Evolutionary conservation across 2,888 invertebrate species (phyloP).

Genomic region (Leptogaster cylindrica): DNA sequence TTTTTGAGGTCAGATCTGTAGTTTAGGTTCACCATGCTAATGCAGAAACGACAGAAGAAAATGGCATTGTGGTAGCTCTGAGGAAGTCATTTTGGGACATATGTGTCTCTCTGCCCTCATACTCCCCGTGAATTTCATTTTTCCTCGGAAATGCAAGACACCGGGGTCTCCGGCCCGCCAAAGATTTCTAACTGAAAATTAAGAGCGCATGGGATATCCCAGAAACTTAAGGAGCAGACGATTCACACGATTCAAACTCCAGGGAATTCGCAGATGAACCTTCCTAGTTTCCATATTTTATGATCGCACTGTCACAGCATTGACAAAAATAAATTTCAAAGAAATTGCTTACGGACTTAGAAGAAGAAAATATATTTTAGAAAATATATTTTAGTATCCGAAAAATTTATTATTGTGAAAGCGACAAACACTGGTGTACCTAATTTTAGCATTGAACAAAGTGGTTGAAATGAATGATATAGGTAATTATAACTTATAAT

Average conservation of each 20-base stretch:
- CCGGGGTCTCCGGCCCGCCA: neutral
- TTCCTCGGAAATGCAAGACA: too few relatives aligned
- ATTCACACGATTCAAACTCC: conserved; percentile 36
- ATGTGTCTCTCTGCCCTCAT: neutral
- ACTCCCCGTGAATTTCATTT: too few relatives aligned
- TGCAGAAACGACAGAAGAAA: too few relatives aligned
- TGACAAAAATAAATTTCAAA: conserved; percentile 28
- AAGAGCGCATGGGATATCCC: conserved; percentile 33
- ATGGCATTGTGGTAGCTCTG: too few relatives aligned
- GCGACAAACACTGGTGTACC: too few relatives aligned
- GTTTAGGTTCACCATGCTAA: conserved; percentile 22
- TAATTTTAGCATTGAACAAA: too few relatives aligned
- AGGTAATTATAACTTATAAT: too few relatives aligned
- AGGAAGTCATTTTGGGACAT: conserved; percentile 20
- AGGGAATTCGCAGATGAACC: conserved; percentile 37
- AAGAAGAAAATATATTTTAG: too few relatives aligned
- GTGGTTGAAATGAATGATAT: too few relatives aligned
- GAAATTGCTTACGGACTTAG: conserved; percentile 30
- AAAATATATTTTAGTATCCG: too few relatives aligned
- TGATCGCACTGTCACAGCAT: conserved; percentile 24
- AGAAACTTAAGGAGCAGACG: conserved; percentile 30
- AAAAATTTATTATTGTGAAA: too few relatives aligned
- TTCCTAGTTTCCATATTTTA: conserved; percentile 39
- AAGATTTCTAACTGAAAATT: conserved; percentile 40
- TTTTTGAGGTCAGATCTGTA: neutral